Evolutionary conservation across 2,113 vertebrate species (phyloP).

Genomic region (Cardinalis cardinalis): DNA sequence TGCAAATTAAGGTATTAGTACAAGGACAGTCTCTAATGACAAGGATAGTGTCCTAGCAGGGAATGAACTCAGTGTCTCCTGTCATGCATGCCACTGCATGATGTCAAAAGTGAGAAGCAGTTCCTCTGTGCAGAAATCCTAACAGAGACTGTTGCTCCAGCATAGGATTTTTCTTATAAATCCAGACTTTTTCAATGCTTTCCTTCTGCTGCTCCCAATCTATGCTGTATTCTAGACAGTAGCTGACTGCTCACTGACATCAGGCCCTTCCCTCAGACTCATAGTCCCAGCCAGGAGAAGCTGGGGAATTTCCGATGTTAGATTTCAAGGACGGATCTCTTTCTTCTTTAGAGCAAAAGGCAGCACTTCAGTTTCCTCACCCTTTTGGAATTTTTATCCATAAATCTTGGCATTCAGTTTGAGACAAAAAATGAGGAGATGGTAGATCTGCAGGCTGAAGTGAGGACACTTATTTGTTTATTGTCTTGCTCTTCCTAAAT

Average conservation of each 20-base stretch:
- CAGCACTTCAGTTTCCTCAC: background rate
- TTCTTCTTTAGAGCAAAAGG: constrained; percentile 20
- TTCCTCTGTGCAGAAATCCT: background rate
- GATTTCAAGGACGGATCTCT: background rate
- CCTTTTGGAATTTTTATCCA: constrained; percentile 47
- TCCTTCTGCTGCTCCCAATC: background rate
- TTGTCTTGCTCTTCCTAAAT: background rate
- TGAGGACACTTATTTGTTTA: background rate
- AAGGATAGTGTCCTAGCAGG: background rate
- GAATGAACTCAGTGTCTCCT: background rate
- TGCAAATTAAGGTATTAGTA: background rate
- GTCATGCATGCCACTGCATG: background rate
- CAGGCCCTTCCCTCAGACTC: background rate
- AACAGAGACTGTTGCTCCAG: background rate
- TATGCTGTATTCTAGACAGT: background rate
- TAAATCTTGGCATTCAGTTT: background rate
- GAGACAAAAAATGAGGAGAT: constrained; percentile 21
- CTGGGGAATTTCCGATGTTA: background rate
- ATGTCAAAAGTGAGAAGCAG: background rate
- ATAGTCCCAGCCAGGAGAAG: background rate
- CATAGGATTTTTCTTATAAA: background rate
- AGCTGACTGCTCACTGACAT: background rate
- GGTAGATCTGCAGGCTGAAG: background rate
- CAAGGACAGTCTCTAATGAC: background rate
- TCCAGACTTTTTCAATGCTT: background rate